phyloP scores from a whole-genome alignment of 2,113 vertebrate genomes.

The Tachysurus fulvidraco region DNA sequence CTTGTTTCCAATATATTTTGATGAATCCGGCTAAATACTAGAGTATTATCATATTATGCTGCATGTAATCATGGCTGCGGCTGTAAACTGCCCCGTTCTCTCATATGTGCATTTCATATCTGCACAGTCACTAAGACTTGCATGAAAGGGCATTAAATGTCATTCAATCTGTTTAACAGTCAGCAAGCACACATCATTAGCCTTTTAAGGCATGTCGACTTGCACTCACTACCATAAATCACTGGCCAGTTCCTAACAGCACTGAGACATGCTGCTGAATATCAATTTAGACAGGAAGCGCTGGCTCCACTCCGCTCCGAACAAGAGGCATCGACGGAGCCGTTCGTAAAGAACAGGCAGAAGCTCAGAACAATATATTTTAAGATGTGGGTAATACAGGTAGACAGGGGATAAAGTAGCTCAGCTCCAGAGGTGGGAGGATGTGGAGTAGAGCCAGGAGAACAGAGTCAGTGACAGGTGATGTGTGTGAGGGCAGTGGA shows the following conservation, averaged over 20 bases:
- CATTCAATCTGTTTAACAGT: slow-evolving; percentile 46
- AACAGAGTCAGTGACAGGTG: slow-evolving; percentile 26
- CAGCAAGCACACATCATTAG: slow-evolving; percentile 46
- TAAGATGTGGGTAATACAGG: slow-evolving; percentile 23
- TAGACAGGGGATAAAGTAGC: slow-evolving; percentile 33
- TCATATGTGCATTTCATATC: slow-evolving; percentile 6
- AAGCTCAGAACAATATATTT: slow-evolving; percentile 23
- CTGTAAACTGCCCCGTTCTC: background rate
- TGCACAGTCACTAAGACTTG: slow-evolving; percentile 17
- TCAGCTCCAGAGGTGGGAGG: slow-evolving; percentile 16
- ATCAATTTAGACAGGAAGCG: slow-evolving; percentile 9
- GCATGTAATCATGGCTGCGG: background rate
- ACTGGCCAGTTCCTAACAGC: slow-evolving; percentile 34
- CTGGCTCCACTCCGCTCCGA: background rate
- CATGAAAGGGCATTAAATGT: slow-evolving; percentile 46
- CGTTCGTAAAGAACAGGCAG: slow-evolving; percentile 15
- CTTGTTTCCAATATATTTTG: background rate
- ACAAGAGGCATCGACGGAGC: slow-evolving; percentile 25
- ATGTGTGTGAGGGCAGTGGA: slow-evolving; percentile 27
- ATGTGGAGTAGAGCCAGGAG: slow-evolving; percentile 36
- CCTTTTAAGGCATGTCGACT: slow-evolving; percentile 42
- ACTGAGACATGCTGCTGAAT: slow-evolving; percentile 9
- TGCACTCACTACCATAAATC: slow-evolving; percentile 38
- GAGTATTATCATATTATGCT: background rate
- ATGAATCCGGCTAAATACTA: background rate